Evolutionary conservation across 2,888 invertebrate genomes (phyloP), one percentile per base, ranked within the genome.

Genomic region (Schizotus pectinicornis): DNA sequence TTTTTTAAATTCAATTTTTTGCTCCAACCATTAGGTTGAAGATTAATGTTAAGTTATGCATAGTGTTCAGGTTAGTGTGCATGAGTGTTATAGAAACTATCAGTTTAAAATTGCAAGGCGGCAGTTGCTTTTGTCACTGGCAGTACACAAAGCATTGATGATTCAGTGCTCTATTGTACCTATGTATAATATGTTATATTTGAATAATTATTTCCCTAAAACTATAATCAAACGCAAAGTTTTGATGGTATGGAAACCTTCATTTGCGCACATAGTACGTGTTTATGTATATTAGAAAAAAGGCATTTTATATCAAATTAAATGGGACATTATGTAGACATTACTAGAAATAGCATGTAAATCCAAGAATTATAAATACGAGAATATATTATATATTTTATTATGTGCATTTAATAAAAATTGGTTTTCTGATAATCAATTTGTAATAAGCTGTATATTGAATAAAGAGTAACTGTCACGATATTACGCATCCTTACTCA

Each of bases 301-400:
- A 22, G 39, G n/a, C 41, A 41, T 49, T 49, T 8, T 37, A 41
- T 39, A 34, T 32, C 41, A 34, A 14, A 31, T 12, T 51, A 43
- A 35, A 51, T 51, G 12, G 31, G 36, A 35, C 47, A 36, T n/a
- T n/a, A n/a, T 22, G 5, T 50, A 50, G 41, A 41, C 14, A 32
- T 35, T 48, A 22, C 22, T 22, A 5, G 22, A 22, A 5, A 5
- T 22, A 22, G 22, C 38, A 38, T 37, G 8, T 37, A 37, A 48
- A 48, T 37, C 11, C 30, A 35, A 51, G 22, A 45, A 37, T 22
- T 45, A 53, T 46, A 53, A 39, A 38, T 30, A 54, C 12, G 13
- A 9, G 33, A 34, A 13, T 22, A 47, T 41, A 41, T 59, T 65
- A 65, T 65, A 62, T 65, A 65, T 65, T 65, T 65, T 65, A 59